Percentiles rank a stretch among this genome's conserved stretches.
Conservation (phyloP, 2,113 vertebrate species). For the Microtus oregoni region DNA sequence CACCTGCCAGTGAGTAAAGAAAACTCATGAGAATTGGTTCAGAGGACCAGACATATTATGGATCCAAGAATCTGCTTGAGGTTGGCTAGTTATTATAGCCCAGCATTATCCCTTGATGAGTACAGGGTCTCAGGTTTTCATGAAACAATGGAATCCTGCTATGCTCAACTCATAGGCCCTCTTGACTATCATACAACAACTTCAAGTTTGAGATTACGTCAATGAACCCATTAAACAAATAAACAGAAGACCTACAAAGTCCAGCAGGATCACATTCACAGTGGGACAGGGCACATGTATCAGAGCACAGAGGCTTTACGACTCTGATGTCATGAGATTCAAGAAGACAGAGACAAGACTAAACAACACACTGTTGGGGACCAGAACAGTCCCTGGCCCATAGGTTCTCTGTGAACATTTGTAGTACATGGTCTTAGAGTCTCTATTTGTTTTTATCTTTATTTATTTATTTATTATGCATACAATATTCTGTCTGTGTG, state of each 20-base stretch:
- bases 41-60: accelerated
- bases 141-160: background rate
- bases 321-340: background rate
- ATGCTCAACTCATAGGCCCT: background rate
- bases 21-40: background rate
- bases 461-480: too few species aligned
- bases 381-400: background rate
- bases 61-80: background rate
- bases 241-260: background rate
- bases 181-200: background rate
- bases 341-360: background rate
- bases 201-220: background rate
- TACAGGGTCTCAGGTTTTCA: background rate
- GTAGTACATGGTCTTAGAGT: too few species aligned
- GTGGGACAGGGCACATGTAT: background rate
- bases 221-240: background rate
- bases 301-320: too few species aligned
- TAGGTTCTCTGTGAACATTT: background rate
- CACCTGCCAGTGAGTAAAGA: background rate
- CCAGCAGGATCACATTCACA: background rate
- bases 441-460: background rate
- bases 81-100: background rate
- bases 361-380: accelerated
- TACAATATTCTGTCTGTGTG: too few species aligned
- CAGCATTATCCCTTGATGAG: background rate